phyloP scores from a whole-genome alignment of 64 coral and sea anemone species.

The Dendrophyllia cribrosa region DNA sequence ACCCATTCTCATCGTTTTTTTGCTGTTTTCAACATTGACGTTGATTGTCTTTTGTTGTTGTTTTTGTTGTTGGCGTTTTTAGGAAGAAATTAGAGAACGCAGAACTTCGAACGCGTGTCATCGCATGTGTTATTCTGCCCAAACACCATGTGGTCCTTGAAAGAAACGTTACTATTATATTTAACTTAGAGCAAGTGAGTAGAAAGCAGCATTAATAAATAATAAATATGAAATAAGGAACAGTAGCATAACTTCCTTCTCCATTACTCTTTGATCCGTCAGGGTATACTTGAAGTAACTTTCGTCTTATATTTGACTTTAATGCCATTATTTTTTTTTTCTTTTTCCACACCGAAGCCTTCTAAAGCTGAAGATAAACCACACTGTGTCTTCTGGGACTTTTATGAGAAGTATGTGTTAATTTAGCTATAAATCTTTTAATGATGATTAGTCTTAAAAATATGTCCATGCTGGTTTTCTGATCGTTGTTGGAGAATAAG shows the following conservation, averaged over 20 bases:
- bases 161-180: slow-evolving; percentile 6
- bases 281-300: no score
- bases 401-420: slow-evolving; percentile 8
- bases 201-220: no score
- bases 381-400: slow-evolving; percentile 71
- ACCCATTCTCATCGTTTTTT: no score
- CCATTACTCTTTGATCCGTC: no score
- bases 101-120: not conserved
- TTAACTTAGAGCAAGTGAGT: not conserved
- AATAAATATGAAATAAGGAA: no score
- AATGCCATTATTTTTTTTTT: not conserved
- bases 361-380: slow-evolving; percentile 17
- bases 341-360: not conserved
- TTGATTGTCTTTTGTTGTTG: not conserved
- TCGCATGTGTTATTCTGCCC: not conserved
- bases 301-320: no score
- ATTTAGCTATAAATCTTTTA: not conserved
- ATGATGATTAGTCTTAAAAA: no score
- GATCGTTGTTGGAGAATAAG: no score
- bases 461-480: no score
- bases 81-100: slow-evolving; percentile 5
- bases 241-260: no score
- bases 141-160: not conserved
- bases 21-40: no score
- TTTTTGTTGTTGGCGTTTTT: not conserved